Percentiles rank a stretch among this genome's conserved stretches.
Evolutionary conservation across 2,797 vertebrate species (phyloP).

Genomic region (Acrossocheilus wenchowensis): DNA sequence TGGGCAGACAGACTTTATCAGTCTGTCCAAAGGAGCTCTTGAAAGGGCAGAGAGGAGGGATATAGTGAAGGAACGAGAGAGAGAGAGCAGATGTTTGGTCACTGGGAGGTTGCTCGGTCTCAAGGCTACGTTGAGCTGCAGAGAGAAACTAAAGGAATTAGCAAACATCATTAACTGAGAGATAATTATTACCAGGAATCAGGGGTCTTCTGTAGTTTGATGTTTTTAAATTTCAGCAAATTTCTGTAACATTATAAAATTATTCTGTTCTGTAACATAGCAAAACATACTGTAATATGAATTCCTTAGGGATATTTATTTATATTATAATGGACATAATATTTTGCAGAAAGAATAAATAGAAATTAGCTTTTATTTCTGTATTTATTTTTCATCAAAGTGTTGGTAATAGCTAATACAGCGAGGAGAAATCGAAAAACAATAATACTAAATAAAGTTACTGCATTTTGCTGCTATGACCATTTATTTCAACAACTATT

Average conservation of each 20-base stretch:
- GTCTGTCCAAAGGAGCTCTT: conserved; percentile 68
- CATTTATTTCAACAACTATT: background rate
- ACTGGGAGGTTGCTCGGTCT: conserved; percentile 4
- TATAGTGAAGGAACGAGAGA: conserved; percentile 53
- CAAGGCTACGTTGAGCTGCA: conserved; percentile 25
- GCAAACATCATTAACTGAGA: conserved; percentile 60
- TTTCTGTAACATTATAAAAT: background rate
- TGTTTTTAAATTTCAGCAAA: background rate
- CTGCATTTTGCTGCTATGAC: background rate
- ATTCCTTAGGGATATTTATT: background rate
- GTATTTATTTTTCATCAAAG: background rate
- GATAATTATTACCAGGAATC: background rate
- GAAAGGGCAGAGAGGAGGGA: conserved; percentile 73
- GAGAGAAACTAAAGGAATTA: conserved; percentile 53
- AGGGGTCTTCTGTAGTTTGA: background rate
- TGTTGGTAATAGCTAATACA: background rate
- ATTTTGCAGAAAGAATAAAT: background rate
- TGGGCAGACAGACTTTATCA: conserved; percentile 65
- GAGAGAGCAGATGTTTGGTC: conserved; percentile 28
- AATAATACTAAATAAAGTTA: background rate
- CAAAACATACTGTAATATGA: background rate
- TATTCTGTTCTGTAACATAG: background rate
- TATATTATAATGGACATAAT: background rate
- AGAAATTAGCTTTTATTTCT: background rate
- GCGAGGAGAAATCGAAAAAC: background rate